Percentiles rank a stretch among this genome's conserved stretches.
Evolutionary conservation across 2,797 vertebrate genomes (phyloP).

Genomic region (Alauda arvensis): DNA sequence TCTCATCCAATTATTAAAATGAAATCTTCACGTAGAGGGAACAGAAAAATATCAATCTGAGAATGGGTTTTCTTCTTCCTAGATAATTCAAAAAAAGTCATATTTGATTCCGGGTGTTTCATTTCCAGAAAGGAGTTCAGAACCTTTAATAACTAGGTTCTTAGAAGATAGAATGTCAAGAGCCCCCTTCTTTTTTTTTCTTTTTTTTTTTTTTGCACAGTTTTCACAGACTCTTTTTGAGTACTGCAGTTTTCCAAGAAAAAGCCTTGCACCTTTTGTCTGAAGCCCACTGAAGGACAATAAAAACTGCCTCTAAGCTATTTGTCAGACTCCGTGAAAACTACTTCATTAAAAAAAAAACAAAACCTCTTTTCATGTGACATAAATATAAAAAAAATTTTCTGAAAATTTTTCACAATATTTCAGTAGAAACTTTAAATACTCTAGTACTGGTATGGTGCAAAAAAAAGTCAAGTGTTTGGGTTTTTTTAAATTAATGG

Average conservation of each 20-base stretch:
- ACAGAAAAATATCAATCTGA: neutral
- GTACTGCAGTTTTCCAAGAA: neutral
- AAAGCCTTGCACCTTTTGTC: neutral
- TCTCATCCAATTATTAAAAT: neutral
- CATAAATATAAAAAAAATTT: neutral
- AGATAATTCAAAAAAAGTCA: neutral
- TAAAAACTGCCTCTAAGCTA: neutral
- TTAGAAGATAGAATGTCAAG: neutral
- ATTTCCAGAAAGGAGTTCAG: neutral
- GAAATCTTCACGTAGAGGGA: neutral
- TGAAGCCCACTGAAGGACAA: neutral
- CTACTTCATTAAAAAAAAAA: accelerated
- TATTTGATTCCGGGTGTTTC: neutral
- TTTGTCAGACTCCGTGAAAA: neutral
- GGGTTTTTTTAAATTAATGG: neutral
- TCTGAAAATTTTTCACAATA: neutral
- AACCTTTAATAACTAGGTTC: neutral
- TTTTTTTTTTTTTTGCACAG: neutral
- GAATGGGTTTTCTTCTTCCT: neutral
- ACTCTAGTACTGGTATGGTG: accelerated
- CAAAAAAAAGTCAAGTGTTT: neutral
- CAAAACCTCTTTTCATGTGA: accelerated
- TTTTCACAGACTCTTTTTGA: neutral
- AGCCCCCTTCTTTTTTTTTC: too few relatives aligned
- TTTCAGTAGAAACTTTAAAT: neutral